phyloP scores from a whole-genome alignment of 2,888 invertebrate genomes.

The Esperia sulphurella region DNA sequence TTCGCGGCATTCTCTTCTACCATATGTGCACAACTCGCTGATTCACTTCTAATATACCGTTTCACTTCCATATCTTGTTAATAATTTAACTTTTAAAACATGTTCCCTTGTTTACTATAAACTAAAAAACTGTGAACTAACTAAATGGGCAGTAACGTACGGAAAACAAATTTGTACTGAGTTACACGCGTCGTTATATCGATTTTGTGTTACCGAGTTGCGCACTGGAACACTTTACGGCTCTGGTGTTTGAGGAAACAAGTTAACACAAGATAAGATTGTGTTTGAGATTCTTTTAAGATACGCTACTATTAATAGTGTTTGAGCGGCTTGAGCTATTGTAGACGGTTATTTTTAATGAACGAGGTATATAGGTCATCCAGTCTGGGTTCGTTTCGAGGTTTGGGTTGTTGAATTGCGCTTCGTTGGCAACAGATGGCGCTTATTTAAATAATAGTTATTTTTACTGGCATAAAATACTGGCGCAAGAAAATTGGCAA shows the following conservation, averaged over 20 bases:
- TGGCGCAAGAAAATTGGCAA: too few relatives aligned
- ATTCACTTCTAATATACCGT: slow-evolving; percentile 70
- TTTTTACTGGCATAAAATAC: too few relatives aligned
- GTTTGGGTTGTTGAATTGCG: slow-evolving; percentile 4
- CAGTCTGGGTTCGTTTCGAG: slow-evolving; percentile 27
- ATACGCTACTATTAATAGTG: slow-evolving; percentile 73
- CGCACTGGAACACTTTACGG: slow-evolving; percentile 6
- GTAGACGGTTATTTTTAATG: slow-evolving; percentile 73
- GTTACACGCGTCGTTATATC: slow-evolving; percentile 34
- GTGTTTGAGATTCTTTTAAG: slow-evolving; percentile 56
- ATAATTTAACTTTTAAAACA: slow-evolving; percentile 47
- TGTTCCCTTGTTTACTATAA: slow-evolving; percentile 72
- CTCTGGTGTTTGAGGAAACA: slow-evolving; percentile 23
- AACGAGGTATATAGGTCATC: slow-evolving; percentile 68
- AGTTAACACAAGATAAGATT: slow-evolving; percentile 48
- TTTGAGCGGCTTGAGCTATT: slow-evolving; percentile 77
- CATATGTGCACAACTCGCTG: slow-evolving; percentile 72
- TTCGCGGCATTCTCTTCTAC: slow-evolving; percentile 63
- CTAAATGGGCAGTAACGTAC: slow-evolving; percentile 53
- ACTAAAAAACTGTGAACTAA: slow-evolving; percentile 56
- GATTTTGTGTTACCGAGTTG: slow-evolving; percentile 30
- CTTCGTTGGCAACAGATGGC: slow-evolving; percentile 32
- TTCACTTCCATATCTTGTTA: slow-evolving; percentile 57
- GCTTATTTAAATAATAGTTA: slow-evolving; percentile 6
- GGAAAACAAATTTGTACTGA: slow-evolving; percentile 54